These are phyloP conservation scores for Agrochola circellaris DNA, from an alignment of 2,888 invertebrate genomes.

Conservation along the genomic window DNA sequence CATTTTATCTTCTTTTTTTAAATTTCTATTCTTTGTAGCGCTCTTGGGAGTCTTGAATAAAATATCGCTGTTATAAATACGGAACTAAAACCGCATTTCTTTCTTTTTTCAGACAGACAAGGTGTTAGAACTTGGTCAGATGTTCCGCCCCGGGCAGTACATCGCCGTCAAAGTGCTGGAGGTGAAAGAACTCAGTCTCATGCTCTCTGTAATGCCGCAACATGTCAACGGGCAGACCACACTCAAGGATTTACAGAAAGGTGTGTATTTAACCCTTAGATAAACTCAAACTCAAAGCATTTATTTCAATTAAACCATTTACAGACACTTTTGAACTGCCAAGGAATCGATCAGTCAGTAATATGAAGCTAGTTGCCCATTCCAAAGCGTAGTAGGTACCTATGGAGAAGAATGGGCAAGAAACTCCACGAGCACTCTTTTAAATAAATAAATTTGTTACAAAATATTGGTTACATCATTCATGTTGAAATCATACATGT, in stretches of 20 bases:
- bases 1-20: too few relatives aligned
- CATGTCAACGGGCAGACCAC: conserved; percentile 90
- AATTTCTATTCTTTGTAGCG: not conserved
- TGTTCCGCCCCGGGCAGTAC: conserved; percentile 91
- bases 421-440: too few relatives aligned
- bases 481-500: too few relatives aligned
- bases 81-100: not conserved
- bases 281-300: too few relatives aligned
- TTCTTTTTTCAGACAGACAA: conserved; percentile 74
- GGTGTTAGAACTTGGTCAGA: conserved; percentile 76
- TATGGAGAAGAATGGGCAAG: too few relatives aligned
- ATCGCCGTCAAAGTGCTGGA: conserved; percentile 91
- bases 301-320: too few relatives aligned
- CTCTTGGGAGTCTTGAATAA: not conserved
- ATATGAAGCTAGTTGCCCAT: too few relatives aligned
- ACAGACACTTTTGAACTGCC: too few relatives aligned
- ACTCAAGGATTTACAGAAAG: conserved; percentile 89
- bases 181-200: conserved; percentile 78
- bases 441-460: too few relatives aligned
- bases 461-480: too few relatives aligned
- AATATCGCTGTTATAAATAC: not conserved
- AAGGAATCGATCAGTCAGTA: too few relatives aligned
- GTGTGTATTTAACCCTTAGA: conserved; percentile 67
- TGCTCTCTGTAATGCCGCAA: conserved; percentile 91
- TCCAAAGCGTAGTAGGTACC: too few relatives aligned